Evolutionary conservation across 2,888 invertebrate genomes (phyloP), one percentile per base, ranked within the genome.

Genomic region (Euzophera pinguis): DNA sequence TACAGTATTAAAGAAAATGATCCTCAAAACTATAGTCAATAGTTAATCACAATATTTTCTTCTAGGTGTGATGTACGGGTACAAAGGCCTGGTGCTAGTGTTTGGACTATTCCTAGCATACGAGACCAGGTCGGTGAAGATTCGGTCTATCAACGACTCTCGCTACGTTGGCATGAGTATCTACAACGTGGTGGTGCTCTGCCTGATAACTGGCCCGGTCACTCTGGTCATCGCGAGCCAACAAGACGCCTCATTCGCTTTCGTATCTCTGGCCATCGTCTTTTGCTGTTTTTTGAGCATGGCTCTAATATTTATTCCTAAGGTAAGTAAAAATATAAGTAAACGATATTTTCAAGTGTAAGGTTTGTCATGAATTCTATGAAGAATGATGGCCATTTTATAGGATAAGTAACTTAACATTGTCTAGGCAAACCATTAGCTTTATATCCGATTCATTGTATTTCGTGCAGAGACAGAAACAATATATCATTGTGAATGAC

Each of bases 91-190:
- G 37, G 95, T 99, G 52, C 91, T 99, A 60, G 95, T 99, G 5
- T 99, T 99, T 75, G 99, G 99, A 1, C 92, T 99, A 53, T 99
- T 99, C 83, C 91, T 99, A 65, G 98, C 99, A 1, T 99, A 99
- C 82, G 99, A 99, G 86, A 99, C 99, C 1, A 93, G 99, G 52
- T 98, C 98, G 60, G 95, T 99, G 62, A 99, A 99, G 91, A 95
- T 99, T 53, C 95, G 96, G 63, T 97, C 98, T 87, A 97, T 99
- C 75, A 99, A 99, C 87, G 99, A 99, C 90, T 98, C 98, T 0
- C 94, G 99, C 71, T 98, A 98, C 81, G 99, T 99, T 22, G 99
- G 98, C 62, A 98, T 99, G 97, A 97, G 98, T 76, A 99, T 99
- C 78, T 99, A 99, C 92, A 99, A 99, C 84, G 99, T 99, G 64